These are phyloP conservation scores for Peromyscus aztecus DNA, from an alignment of 2,797 vertebrate genomes.

Conservation along the genomic window DNA sequence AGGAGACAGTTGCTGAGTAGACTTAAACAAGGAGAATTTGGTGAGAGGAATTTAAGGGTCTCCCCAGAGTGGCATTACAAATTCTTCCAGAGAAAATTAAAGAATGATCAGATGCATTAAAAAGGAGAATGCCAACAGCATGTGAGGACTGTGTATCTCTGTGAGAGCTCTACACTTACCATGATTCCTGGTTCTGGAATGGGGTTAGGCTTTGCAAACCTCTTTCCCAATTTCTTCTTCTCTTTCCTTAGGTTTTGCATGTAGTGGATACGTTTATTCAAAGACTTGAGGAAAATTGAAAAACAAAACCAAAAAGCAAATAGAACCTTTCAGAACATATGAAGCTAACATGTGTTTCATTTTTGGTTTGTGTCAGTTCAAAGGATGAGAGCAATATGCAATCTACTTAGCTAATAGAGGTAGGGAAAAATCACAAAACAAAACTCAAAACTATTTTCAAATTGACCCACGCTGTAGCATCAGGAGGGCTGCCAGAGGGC, in stretches of 20 bases:
- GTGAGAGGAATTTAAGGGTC: not conserved
- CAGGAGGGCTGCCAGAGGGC: not conserved
- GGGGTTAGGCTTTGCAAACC: constrained; percentile 60
- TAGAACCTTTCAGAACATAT: not conserved
- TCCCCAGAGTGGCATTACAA: not conserved
- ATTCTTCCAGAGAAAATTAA: not conserved
- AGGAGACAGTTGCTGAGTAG: not conserved
- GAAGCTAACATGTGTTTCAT: not conserved
- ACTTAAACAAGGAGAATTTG: constrained; percentile 19
- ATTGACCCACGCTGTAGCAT: not conserved
- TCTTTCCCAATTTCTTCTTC: constrained; percentile 60
- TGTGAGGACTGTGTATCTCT: not conserved
- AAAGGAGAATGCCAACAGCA: not conserved
- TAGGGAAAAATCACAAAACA: not conserved
- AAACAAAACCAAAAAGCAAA: not conserved
- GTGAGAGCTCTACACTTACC: not conserved
- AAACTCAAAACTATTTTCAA: not conserved
- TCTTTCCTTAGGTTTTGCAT: constrained; percentile 65
- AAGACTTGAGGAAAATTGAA: constrained; percentile 61
- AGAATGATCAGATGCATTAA: not conserved
- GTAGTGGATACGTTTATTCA: constrained; percentile 2
- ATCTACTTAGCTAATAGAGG: not conserved
- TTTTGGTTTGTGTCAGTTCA: constrained; percentile 16
- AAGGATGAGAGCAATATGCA: not conserved
- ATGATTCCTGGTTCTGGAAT: constrained; percentile 64